These are phyloP conservation scores for Alectoris magna DNA, from an alignment of 2,797 vertebrate genomes.

Conservation along the genomic window DNA sequence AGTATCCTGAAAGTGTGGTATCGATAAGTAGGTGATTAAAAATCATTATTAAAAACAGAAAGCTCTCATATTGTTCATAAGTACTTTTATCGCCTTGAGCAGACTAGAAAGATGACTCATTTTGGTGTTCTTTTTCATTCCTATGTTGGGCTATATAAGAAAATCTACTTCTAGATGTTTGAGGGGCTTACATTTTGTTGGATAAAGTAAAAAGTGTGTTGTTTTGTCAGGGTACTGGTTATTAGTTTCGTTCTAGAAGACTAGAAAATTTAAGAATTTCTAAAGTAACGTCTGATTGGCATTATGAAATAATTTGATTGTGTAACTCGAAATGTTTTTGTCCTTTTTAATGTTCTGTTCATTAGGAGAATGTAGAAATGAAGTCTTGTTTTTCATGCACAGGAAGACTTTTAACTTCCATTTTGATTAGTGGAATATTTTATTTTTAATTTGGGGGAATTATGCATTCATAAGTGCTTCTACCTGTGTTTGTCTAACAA, in stretches of 20 bases:
- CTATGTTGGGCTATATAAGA: background rate
- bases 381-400: background rate
- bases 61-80: background rate
- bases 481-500: background rate
- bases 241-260: background rate
- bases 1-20: background rate
- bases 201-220: background rate
- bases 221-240: background rate
- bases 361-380: background rate
- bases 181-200: background rate
- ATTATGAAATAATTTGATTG: background rate
- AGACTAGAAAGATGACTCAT: background rate
- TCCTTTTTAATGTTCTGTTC: background rate
- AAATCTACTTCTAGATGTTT: background rate
- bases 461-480: background rate
- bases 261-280: background rate
- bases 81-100: background rate
- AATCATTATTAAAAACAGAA: background rate
- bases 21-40: background rate
- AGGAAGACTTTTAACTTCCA: background rate
- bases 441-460: background rate
- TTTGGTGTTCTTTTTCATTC: background rate
- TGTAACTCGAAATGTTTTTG: background rate
- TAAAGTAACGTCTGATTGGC: fast-evolving
- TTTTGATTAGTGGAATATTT: background rate